phyloP scores from a whole-genome alignment of 2,113 vertebrate species.

The Xenopus laevis region DNA sequence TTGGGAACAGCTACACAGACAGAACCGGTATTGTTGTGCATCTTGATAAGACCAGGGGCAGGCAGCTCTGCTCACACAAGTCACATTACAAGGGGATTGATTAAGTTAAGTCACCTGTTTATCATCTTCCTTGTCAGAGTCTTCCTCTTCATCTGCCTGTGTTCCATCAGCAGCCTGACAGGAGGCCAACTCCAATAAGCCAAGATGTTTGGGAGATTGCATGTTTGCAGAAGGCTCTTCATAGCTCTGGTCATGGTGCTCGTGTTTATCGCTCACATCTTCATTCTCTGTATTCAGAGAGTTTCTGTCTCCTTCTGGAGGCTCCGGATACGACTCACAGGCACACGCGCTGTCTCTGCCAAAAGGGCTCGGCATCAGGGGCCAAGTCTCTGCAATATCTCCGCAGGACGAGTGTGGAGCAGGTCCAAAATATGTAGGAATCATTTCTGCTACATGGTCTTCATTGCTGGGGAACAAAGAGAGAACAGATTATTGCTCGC shows the following conservation, averaged over 20 bases:
- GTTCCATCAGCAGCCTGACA: slow-evolving; percentile 10
- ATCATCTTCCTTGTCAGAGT: neutral
- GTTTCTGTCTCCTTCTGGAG: slow-evolving; percentile 50
- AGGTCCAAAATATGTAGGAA: slow-evolving; percentile 64
- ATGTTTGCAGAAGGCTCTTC: slow-evolving; percentile 4
- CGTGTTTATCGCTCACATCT: slow-evolving; percentile 32
- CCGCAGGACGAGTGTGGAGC: slow-evolving; percentile 56
- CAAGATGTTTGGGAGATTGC: slow-evolving; percentile 8
- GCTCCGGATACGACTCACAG: slow-evolving; percentile 61
- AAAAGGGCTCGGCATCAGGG: slow-evolving; percentile 64
- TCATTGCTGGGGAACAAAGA: slow-evolving; percentile 54
- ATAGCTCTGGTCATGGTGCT: slow-evolving; percentile 35
- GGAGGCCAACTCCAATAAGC: slow-evolving; percentile 2
- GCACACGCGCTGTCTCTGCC: slow-evolving; percentile 57
- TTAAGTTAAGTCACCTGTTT: slow-evolving; percentile 23
- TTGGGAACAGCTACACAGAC: too few species aligned
- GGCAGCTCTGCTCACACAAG: too few species aligned
- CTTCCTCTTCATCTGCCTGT: slow-evolving; percentile 1
- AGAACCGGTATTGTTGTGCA: too few species aligned
- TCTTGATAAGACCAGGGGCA: too few species aligned
- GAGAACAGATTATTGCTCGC: neutral
- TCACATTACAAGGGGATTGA: neutral
- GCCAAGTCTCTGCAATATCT: slow-evolving; percentile 69
- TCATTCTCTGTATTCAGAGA: slow-evolving; percentile 52
- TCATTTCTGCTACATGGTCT: slow-evolving; percentile 61